Conservation (phyloP, 2,113 vertebrate species). For the Myxocyprinus asiaticus region DNA sequence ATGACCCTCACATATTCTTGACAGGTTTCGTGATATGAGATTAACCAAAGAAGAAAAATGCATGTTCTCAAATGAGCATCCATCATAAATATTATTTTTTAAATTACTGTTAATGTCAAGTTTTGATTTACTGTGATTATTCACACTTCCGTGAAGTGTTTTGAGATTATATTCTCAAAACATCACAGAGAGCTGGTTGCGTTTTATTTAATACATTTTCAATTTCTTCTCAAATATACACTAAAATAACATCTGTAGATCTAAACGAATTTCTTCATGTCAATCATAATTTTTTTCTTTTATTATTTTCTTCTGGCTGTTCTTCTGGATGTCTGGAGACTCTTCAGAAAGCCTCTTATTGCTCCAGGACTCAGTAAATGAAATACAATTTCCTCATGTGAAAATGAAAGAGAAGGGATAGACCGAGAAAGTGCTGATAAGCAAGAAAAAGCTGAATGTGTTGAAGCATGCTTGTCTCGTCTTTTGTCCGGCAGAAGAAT, state of each 20-base stretch:
- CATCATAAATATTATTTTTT: not conserved
- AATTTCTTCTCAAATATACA: slow-evolving; percentile 8
- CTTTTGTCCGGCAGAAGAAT: not conserved
- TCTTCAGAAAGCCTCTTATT: slow-evolving; percentile 24
- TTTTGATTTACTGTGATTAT: not conserved
- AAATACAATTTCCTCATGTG: slow-evolving; percentile 28
- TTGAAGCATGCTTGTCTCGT: not conserved
- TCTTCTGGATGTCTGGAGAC: not conserved
- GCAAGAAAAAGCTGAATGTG: too few relatives aligned
- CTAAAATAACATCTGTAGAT: not conserved
- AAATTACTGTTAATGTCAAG: not conserved
- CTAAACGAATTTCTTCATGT: not conserved
- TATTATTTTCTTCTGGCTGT: not conserved
- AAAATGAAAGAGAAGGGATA: slow-evolving; percentile 17
- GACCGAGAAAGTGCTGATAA: not conserved
- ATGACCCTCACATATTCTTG: not conserved
- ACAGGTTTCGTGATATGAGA: not conserved
- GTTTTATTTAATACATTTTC: not conserved
- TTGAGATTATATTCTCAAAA: not conserved
- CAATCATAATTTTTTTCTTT: slow-evolving; percentile 12
- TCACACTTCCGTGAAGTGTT: not conserved
- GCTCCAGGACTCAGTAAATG: slow-evolving; percentile 14
- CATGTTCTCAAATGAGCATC: not conserved
- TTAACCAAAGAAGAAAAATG: too few relatives aligned
- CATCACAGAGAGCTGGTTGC: not conserved